Evolutionary conservation across 1,140 invertebrate species (phyloP), one percentile per base, ranked within the genome.

Genomic region (Lepidurus couesii): DNA sequence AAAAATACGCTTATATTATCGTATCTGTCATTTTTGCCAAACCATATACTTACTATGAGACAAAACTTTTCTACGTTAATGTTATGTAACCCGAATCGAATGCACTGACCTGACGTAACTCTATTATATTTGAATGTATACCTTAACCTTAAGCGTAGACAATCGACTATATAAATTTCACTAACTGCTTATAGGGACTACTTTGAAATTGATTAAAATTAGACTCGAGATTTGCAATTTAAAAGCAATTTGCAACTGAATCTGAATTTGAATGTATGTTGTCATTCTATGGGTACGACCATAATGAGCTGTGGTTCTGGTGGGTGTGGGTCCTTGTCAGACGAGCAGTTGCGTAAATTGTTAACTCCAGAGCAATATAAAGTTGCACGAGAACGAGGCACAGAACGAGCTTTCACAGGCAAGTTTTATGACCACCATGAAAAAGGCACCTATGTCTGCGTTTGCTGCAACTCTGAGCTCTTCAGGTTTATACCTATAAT

Each of bases 311-410:
- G 53, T 16, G 53, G 53, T 13, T 7, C 53, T 65, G 53, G 53
- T 21, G 53, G 53, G 16, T 65, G 53, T 21, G 53, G 53, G 16
- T 9, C 9, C 21, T 65, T 65, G 53, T n/a, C 53, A 65, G 53
- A 21, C 53, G 53, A 65, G 53, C 53, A 65, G 21, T 65, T 65
- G n/a, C n/a, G 53, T 65, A 65, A 21, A 21, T 65, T 65, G 53
- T 16, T 98, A 81, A 96, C 95, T 44, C 92, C 95, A 11, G 81
- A 97, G 79, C 94, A 98, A 84, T 98, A 95, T 89, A 91, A 95
- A 86, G 93, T 98, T 80, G 98, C 96, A 24, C 96, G 98, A 86
- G 95, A 98, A 88, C 93, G 94, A 83, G 95, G 94, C 79, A 98
- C 96, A 1, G 96, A 98, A 87, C 91, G 94, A 89, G 88, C 92